Conservation (phyloP, 2,113 vertebrate genomes). For the Catharus bicknelli region DNA sequence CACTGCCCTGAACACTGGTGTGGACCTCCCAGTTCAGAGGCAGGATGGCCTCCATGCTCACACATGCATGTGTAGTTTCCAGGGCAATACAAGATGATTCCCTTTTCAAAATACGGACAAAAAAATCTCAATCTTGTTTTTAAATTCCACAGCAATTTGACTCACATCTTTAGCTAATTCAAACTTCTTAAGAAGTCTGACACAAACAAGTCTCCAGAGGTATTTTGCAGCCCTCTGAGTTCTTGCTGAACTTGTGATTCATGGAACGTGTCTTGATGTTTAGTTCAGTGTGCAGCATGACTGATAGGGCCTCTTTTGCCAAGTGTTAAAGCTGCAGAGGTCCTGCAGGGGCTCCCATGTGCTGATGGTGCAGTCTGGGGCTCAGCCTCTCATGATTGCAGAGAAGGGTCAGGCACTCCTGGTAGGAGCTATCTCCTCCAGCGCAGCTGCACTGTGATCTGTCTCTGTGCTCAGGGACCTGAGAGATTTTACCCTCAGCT, state of each 20-base stretch:
- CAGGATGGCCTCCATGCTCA: background rate
- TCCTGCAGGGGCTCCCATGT: accelerated
- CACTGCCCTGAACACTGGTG: background rate
- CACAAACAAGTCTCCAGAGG: background rate
- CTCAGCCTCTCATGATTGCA: background rate
- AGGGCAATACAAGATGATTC: background rate
- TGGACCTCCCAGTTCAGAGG: background rate
- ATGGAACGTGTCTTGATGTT: background rate
- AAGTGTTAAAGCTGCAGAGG: background rate
- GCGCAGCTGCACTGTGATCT: accelerated
- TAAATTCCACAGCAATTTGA: background rate
- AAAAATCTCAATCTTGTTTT: background rate
- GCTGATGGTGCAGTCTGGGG: accelerated
- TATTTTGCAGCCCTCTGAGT: background rate
- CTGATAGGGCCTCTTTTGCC: background rate
- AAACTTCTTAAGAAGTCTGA: background rate
- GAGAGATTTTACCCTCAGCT: background rate
- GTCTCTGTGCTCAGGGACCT: background rate
- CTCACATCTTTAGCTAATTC: background rate
- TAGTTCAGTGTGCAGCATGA: background rate
- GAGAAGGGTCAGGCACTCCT: accelerated
- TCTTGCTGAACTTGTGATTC: background rate
- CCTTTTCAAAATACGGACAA: background rate
- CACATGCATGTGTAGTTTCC: background rate
- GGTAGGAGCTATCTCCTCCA: background rate